Evolutionary conservation across 1,140 invertebrate species (phyloP).

Genomic region (Brachystomella parvula): DNA sequence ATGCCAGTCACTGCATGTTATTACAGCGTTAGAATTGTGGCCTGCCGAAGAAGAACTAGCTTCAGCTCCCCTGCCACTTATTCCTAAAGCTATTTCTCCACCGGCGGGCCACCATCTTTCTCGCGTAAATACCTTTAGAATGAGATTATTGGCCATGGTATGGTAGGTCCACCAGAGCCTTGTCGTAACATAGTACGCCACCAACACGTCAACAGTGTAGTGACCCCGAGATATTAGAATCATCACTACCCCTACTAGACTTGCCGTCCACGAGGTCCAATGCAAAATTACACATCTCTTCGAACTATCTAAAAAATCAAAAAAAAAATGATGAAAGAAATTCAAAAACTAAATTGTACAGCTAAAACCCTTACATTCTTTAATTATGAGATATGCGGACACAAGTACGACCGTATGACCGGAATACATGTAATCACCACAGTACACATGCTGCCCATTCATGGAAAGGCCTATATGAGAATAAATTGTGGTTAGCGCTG

Average conservation of each 20-base stretch:
- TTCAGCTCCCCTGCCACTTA: too few species aligned
- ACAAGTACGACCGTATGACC: conserved; percentile 38
- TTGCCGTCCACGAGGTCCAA: conserved; percentile 1
- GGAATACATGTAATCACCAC: conserved; percentile 46
- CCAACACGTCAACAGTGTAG: conserved; percentile 82
- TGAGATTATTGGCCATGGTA: conserved; percentile 64
- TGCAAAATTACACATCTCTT: conserved; percentile 6
- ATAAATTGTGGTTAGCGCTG: too few species aligned
- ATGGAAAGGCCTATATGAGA: too few species aligned
- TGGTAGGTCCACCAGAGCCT: conserved; percentile 87
- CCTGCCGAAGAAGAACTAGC: too few species aligned
- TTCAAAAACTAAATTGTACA: neutral
- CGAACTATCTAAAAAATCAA: conserved; percentile 11
- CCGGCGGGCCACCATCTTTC: too few species aligned
- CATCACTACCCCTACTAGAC: conserved; percentile 41
- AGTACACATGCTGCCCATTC: conserved; percentile 76
- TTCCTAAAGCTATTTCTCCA: too few species aligned
- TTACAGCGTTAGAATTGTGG: too few species aligned
- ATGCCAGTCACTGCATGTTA: too few species aligned
- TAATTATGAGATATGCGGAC: conserved; percentile 34
- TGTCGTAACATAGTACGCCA: conserved; percentile 80
- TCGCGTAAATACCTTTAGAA: conserved; percentile 49
- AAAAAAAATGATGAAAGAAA: neutral
- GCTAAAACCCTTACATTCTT: conserved; percentile 35
- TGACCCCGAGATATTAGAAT: conserved; percentile 77